Evolutionary conservation across 2,113 vertebrate genomes (phyloP), one percentile per base, ranked within the genome.

Genomic region (Gulo gulo): DNA sequence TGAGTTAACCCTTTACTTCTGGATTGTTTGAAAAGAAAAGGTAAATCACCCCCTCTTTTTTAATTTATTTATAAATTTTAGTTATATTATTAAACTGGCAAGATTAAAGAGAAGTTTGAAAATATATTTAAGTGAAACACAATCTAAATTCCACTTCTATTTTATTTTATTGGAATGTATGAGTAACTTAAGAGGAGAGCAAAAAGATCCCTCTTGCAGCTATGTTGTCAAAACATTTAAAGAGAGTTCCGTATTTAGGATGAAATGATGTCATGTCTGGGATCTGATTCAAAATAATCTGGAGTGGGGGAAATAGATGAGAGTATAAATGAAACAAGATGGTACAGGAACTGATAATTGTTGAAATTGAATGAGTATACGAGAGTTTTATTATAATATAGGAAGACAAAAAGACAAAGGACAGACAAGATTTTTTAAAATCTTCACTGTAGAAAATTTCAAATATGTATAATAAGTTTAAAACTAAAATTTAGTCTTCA

Each of bases 261-360:
- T 91, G 42, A 94, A 82, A 76, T 94, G 88, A 96, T 50, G 93
- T 91, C 74, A 94, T 91, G 82, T 96, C 95, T 94, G 92, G 87
- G 87, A 86, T 42, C 42, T 67, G n/a, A 69, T 94, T 94, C 92
- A 91, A 94, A 94, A 94, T 86, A 67, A 91, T 81, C 52, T 73
- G 69, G 74, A 61, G 23, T 65, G n/a, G 55, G 81, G 73, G 16
- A 80, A 80, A 52, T 61, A 91, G 13, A 63, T 67, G 50, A 85
- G n/a, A 50, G 29, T 91, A 71, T 85, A 80, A 90, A 94, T 65
- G 9, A 94, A 85, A 52, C 73, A 91, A 85, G 61, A 73, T 45
- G 47, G 42, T 31, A 61, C 3, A 18, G 31, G 18, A 86, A 91
- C 36, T 50, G 31, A 73, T 55, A 3, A 57, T 18, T 91, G 39